These are phyloP conservation scores for Actinopyga echinites DNA, from an alignment of 53 echinoderm and acorn worm species.

Conservation along the genomic window DNA sequence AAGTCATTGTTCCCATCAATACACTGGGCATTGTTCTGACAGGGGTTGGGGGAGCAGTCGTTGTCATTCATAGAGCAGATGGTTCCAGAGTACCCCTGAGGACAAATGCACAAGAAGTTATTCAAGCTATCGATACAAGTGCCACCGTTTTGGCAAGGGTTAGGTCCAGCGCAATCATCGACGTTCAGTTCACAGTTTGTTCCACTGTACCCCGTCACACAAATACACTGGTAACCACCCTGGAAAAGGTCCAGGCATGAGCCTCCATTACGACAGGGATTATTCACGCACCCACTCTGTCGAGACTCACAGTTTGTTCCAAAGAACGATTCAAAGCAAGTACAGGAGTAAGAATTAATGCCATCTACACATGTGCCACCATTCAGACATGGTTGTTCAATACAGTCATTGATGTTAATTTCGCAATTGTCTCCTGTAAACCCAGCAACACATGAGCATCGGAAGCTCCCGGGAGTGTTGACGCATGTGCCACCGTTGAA, in stretches of 20 bases:
- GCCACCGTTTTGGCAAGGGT: conserved; percentile 47
- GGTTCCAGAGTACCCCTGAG: conserved; percentile 36
- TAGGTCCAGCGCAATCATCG: conserved; percentile 7
- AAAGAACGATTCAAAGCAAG: conserved; percentile 27
- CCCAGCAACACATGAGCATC: background rate
- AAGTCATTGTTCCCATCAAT: conserved; percentile 33
- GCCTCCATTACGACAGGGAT: conserved; percentile 62
- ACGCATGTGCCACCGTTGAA: conserved; percentile 58
- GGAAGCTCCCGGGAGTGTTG: conserved; percentile 6
- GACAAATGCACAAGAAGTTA: conserved; percentile 32
- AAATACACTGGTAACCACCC: conserved; percentile 49
- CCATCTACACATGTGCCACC: conserved; percentile 37
- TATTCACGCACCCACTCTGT: background rate
- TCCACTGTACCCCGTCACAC: conserved; percentile 35
- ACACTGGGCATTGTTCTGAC: background rate
- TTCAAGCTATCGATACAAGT: background rate
- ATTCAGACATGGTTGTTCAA: background rate
- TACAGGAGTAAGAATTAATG: conserved; percentile 47
- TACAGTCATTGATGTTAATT: conserved; percentile 7
- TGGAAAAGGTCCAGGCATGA: conserved; percentile 37
- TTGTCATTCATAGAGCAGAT: conserved; percentile 27
- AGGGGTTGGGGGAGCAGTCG: conserved; percentile 8
- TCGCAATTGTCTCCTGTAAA: conserved; percentile 1
- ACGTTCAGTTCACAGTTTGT: conserved; percentile 41
- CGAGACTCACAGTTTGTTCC: conserved; percentile 22